These are phyloP conservation scores for Nymphalis io DNA, from an alignment of 1,140 invertebrate genomes.

Conservation along the genomic window DNA sequence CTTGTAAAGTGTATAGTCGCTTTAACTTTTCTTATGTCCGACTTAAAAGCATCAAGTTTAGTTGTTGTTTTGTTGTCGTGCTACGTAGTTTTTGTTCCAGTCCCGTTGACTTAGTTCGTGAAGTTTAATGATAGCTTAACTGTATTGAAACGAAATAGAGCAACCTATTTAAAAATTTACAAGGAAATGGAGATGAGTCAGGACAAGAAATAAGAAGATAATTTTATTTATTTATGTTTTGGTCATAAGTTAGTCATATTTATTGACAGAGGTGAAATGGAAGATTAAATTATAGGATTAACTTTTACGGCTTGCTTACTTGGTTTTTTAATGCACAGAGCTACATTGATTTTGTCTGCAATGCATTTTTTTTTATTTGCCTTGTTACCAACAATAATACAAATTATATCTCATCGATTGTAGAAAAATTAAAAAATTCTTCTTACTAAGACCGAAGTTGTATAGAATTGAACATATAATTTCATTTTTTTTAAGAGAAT, in stretches of 20 bases:
- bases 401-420: too few species aligned
- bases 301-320: too few species aligned
- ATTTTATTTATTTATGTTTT: not conserved
- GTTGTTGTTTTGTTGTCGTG: slow-evolving; percentile 42
- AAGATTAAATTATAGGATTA: too few species aligned
- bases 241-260: too few species aligned
- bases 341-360: too few species aligned
- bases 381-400: too few species aligned
- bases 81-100: slow-evolving; percentile 31
- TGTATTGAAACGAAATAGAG: slow-evolving; percentile 27
- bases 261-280: too few species aligned
- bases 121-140: slow-evolving; percentile 35
- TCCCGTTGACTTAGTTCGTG: slow-evolving; percentile 21
- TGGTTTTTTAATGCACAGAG: too few species aligned
- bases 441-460: too few species aligned
- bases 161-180: slow-evolving; percentile 38
- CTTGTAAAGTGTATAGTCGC: slow-evolving; percentile 19
- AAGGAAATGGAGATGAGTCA: slow-evolving; percentile 13
- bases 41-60: slow-evolving; percentile 49
- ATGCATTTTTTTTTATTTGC: too few species aligned
- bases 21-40: slow-evolving; percentile 32
- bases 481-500: not conserved
- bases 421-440: not conserved
- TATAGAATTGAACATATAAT: not conserved
- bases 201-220: not conserved